These are phyloP conservation scores for Ibidorhyncha struthersii DNA, from an alignment of 2,113 vertebrate genomes.

Conservation along the genomic window DNA sequence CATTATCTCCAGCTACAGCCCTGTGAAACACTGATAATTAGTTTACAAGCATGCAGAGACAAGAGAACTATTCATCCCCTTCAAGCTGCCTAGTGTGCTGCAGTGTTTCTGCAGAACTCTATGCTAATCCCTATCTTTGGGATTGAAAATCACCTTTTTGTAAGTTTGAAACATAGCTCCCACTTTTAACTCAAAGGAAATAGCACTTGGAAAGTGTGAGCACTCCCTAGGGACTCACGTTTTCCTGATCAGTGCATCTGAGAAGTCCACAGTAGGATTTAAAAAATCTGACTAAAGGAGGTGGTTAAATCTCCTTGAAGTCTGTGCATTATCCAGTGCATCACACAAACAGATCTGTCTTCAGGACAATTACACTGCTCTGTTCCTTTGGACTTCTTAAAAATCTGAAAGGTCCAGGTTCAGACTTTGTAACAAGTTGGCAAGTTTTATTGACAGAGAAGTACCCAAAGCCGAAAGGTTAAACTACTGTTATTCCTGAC, in stretches of 20 bases:
- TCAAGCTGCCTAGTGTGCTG: not conserved
- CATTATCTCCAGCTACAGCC: not conserved
- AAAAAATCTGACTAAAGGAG: not conserved
- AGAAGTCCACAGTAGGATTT: not conserved
- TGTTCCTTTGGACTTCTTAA: not conserved
- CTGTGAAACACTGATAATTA: not conserved
- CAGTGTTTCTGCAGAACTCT: not conserved
- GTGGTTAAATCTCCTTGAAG: not conserved
- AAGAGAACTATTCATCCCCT: not conserved
- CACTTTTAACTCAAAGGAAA: not conserved
- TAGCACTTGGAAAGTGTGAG: not conserved
- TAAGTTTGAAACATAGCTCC: not conserved
- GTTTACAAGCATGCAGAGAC: not conserved
- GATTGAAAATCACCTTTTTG: not conserved
- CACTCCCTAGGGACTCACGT: not conserved
- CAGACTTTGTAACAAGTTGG: not conserved
- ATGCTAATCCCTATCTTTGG: not conserved
- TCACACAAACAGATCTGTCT: not conserved
- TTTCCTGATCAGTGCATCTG: not conserved
- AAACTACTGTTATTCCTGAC: accelerated
- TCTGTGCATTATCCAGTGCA: not conserved
- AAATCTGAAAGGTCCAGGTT: not conserved
- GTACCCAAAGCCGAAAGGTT: not conserved
- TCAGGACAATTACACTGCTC: not conserved
- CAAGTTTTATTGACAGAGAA: not conserved